Percentiles rank a stretch among this genome's conserved stretches.
Conservation (phyloP, 2,113 vertebrate species). For the Chloropsis cyanopogon region DNA sequence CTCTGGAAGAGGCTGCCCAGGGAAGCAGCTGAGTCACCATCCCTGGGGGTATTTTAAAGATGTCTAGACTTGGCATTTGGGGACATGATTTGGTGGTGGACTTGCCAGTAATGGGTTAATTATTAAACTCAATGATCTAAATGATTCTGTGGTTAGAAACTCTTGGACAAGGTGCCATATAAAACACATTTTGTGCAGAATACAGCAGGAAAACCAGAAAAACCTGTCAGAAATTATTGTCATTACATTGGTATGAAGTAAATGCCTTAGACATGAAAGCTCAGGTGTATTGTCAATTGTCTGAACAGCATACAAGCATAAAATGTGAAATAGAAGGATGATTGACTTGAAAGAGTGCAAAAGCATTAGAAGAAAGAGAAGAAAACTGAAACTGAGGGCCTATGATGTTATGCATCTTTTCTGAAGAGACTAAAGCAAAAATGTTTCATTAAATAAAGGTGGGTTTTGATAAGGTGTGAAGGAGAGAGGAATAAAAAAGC, state of each 20-base stretch:
- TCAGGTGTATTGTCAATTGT: constrained; percentile 11
- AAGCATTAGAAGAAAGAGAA: neutral
- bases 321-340: constrained; percentile 8
- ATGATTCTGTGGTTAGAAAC: neutral
- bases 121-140: neutral
- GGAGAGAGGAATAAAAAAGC: neutral
- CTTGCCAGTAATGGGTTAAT: neutral
- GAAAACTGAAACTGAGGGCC: neutral
- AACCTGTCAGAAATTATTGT: constrained; percentile 2
- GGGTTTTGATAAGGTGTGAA: neutral
- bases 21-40: neutral
- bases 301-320: neutral
- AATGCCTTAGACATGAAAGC: neutral
- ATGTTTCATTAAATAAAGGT: neutral
- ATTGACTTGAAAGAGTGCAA: constrained; percentile 20
- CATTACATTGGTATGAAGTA: neutral
- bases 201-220: neutral
- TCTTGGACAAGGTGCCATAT: neutral
- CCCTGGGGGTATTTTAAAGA: neutral
- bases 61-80: neutral
- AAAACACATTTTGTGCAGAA: neutral
- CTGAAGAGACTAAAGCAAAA: neutral
- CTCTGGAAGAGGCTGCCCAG: neutral
- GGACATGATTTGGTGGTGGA: neutral
- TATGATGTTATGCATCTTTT: neutral